These are phyloP conservation scores for Drosophila flavopinicola DNA, from an alignment of 2,888 invertebrate species.

Conservation along the genomic window DNA sequence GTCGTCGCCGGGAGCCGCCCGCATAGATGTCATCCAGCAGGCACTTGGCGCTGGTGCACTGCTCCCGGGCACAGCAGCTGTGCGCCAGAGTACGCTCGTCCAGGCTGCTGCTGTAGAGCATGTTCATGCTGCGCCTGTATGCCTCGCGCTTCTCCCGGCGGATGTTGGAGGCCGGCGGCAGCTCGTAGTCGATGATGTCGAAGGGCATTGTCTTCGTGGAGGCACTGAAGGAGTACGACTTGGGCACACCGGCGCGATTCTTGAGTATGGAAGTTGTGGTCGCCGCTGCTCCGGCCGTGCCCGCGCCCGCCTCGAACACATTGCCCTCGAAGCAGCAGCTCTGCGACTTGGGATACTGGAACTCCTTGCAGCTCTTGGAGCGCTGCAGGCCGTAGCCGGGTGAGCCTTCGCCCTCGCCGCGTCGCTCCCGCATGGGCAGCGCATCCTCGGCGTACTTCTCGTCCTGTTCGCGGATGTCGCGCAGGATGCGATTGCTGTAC, in stretches of 20 bases:
- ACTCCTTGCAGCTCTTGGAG: conserved; percentile 83
- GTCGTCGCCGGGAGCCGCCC: conserved; percentile 59
- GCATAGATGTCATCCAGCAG: conserved; percentile 83
- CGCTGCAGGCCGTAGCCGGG: conserved; percentile 81
- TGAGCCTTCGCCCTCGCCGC: conserved; percentile 81
- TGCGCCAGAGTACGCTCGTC: conserved; percentile 73
- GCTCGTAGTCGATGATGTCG: conserved; percentile 83
- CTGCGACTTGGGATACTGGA: conserved; percentile 84
- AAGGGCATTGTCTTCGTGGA: conserved; percentile 83
- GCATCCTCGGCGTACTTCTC: conserved; percentile 73
- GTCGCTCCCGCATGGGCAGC: conserved; percentile 60
- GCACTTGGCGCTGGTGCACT: conserved; percentile 83
- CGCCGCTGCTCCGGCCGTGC: conserved; percentile 21
- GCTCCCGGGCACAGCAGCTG: conserved; percentile 82
- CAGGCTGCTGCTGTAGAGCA: conserved; percentile 79
- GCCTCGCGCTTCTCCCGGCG: conserved; percentile 82
- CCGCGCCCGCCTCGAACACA: conserved; percentile 70
- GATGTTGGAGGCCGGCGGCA: conserved; percentile 77
- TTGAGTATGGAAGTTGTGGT: conserved; percentile 81
- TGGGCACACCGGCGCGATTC: conserved; percentile 82
- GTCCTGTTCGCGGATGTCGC: conserved; percentile 83
- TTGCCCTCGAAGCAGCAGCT: conserved; percentile 84
- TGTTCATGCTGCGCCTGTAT: conserved; percentile 80
- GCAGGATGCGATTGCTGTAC: conserved; percentile 76
- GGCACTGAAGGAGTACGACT: conserved; percentile 84